Evolutionary conservation across 2,888 invertebrate genomes (phyloP).

Genomic region (Acrobasis consociella): DNA sequence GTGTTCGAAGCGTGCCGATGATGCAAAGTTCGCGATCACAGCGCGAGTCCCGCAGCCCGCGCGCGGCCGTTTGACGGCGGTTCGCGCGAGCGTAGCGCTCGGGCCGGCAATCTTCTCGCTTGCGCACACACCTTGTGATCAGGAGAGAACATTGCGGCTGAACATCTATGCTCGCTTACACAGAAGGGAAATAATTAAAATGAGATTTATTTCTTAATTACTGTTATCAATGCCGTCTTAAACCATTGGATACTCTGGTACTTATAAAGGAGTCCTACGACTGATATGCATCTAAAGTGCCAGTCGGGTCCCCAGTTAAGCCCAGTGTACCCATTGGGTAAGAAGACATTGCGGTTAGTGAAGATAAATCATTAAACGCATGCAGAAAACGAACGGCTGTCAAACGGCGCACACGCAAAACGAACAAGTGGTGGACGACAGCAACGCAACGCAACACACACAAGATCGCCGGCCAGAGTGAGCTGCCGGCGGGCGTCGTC

Average conservation of each 20-base stretch:
- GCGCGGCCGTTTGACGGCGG: conserved; percentile 58
- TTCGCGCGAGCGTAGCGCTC: conserved; percentile 45
- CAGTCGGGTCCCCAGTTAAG: too few species aligned
- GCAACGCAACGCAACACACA: conserved; percentile 70
- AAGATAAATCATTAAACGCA: conserved; percentile 41
- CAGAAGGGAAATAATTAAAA: not conserved
- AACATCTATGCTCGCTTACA: conserved; percentile 40
- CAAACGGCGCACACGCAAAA: conserved; percentile 56
- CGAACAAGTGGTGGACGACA: conserved; percentile 53
- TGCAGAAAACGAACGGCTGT: conserved; percentile 65
- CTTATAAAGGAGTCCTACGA: too few species aligned
- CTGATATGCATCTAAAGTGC: too few species aligned
- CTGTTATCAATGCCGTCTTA: too few species aligned
- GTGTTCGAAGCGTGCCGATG: conserved; percentile 57
- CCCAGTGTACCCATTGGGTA: too few species aligned
- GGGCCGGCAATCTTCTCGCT: conserved; percentile 46
- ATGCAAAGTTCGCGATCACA: conserved; percentile 43
- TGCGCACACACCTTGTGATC: conserved; percentile 54
- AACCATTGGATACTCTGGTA: too few species aligned
- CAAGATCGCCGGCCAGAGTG: conserved; percentile 80
- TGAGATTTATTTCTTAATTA: not conserved
- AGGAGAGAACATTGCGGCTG: conserved; percentile 48
- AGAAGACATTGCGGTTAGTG: conserved; percentile 30
- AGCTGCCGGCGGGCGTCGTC: conserved; percentile 57
- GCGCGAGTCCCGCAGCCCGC: conserved; percentile 39